Evolutionary conservation across 2,797 vertebrate genomes (phyloP).

Genomic region (Microctenopoma stevenorrisi): DNA sequence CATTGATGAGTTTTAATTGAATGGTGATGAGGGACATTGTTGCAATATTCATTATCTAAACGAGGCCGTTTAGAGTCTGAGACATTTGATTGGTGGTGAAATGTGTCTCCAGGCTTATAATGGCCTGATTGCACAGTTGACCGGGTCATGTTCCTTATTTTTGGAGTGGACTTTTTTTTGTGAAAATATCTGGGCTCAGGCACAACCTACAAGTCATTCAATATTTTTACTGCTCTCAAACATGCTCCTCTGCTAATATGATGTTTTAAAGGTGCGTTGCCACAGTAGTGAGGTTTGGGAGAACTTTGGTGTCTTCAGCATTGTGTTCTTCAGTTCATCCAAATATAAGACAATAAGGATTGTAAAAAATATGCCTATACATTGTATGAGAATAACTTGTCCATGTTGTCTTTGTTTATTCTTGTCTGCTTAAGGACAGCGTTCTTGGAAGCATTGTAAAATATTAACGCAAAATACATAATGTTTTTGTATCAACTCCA

Average conservation of each 20-base stretch:
- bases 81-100: constrained; percentile 65
- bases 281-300: constrained; percentile 30
- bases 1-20: constrained; percentile 73
- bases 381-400: constrained; percentile 8
- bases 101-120: constrained; percentile 66
- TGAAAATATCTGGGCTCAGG: constrained; percentile 43
- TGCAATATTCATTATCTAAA: constrained; percentile 75
- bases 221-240: constrained; percentile 50
- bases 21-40: constrained; percentile 61
- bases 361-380: constrained; percentile 1
- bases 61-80: constrained; percentile 69
- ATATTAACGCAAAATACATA: constrained; percentile 3
- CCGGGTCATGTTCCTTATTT: constrained; percentile 66
- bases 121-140: constrained; percentile 72
- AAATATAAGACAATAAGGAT: constrained; percentile 3
- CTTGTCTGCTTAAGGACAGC: not conserved
- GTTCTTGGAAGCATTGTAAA: constrained; percentile 1
- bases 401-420: constrained; percentile 10
- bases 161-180: constrained; percentile 35
- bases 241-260: constrained; percentile 19
- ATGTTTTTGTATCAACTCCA: not conserved
- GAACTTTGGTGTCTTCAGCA: constrained; percentile 24
- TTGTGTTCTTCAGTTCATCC: not conserved
- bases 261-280: constrained; percentile 33
- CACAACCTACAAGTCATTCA: constrained; percentile 51